A percentile compares a stretch with the other conserved stretches of the same genome.
These are phyloP conservation scores for Gobio occitaniae DNA, from an alignment of 2,797 vertebrate species.

Conservation along the genomic window DNA sequence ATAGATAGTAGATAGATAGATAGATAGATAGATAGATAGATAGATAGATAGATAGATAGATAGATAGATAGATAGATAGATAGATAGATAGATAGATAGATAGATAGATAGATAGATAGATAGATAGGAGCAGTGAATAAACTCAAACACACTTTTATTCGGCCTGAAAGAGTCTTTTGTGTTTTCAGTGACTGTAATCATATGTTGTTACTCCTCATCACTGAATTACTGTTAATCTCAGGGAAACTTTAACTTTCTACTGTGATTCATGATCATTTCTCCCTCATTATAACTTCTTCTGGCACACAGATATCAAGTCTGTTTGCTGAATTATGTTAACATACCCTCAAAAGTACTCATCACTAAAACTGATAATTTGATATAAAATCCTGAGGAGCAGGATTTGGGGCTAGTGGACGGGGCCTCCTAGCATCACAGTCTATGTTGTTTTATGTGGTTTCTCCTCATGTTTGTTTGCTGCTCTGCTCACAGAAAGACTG, in stretches of 20 bases:
- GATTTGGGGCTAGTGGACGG: not conserved
- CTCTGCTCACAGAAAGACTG: conserved; percentile 49
- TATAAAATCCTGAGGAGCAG: not conserved
- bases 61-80: not conserved
- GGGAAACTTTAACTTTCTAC: conserved; percentile 10
- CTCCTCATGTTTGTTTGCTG: conserved; percentile 51
- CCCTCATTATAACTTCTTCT: not conserved
- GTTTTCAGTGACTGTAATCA: conserved; percentile 61
- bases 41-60: not conserved
- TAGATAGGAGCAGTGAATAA: not conserved
- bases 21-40: not conserved
- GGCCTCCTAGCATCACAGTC: not conserved
- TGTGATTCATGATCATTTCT: not conserved
- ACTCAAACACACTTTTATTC: conserved; percentile 61
- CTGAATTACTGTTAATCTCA: not conserved
- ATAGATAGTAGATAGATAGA: not conserved
- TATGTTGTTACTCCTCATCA: conserved; percentile 63
- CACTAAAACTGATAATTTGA: not conserved
- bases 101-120: not conserved
- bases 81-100: not conserved
- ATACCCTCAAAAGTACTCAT: not conserved
- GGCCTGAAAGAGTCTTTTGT: conserved; percentile 65
- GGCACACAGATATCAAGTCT: not conserved
- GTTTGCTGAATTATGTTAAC: not conserved
- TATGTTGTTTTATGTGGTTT: conserved; percentile 4